Base-by-base conservation (phyloP, 2,888 invertebrate genomes). In the Pseudococcus jackbeardsleyi region DNA sequence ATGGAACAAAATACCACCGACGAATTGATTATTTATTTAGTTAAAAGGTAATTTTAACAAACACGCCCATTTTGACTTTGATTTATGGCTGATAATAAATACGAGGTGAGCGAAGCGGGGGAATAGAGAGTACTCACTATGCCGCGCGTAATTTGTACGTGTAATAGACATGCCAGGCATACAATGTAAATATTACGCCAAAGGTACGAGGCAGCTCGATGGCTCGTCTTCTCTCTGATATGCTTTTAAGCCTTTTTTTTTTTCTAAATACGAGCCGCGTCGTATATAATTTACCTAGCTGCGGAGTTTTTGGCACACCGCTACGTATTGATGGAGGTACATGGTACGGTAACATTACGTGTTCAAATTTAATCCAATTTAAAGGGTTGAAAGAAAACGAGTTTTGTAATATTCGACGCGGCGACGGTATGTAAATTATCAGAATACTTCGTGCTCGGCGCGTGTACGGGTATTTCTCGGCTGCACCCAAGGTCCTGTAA, bases 61-160 rank as follows among this genome's bases (percentile, higher is more conserved):
- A 79, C 42, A 79, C 79, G 79, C 79, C 79, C 79, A n/a, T 79
- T 79, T 79, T 33, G 79, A 42, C 79, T 79, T 79, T 79, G 79
- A 79, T 79, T 79, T 79, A 79, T 42, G 42, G n/a, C 42, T 15
- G 79, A 79, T 79, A 46, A 42, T 79, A 79, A 39, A 42, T 39
- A 77, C 17, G 3, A 72, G 68, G 68, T 72, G 33, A 72, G 26
- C 15, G 68, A 72, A 72, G 33, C 19, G 6, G 19, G 7, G 59
- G 19, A 59, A 59, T 59, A 19, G 6, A 15, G 11, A 46, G 46
- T 46, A 46, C 46, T 46, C 46, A 12, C 12, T 11, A 46, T 8
- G 8, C 46, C 9, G 15, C 50, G 50, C 19, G 19, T 19, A 59
- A n/a, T 59, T 19, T 15, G 50, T 50, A 50, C 50, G 50, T 50